Conservation (phyloP, 2,888 invertebrate genomes). For the Ormyrus rosae region DNA sequence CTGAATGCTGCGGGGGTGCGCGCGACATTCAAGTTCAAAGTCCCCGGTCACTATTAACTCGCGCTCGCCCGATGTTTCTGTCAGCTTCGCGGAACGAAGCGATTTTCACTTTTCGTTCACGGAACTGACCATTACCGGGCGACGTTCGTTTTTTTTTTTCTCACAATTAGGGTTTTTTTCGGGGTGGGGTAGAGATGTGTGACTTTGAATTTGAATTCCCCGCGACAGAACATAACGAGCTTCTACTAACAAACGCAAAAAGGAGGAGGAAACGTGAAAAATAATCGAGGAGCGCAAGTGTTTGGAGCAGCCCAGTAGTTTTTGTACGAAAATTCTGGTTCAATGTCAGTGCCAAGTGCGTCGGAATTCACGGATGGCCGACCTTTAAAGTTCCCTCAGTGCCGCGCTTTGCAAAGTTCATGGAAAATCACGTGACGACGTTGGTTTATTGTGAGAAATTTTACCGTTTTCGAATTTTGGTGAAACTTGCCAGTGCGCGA, state of each 20-base stretch:
- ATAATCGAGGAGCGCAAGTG: background rate
- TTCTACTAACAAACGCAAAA: slow-evolving; percentile 49
- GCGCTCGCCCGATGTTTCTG: background rate
- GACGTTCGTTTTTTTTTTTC: background rate
- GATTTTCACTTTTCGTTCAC: slow-evolving; percentile 14
- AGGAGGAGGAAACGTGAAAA: background rate
- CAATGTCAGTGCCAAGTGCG: slow-evolving; percentile 37
- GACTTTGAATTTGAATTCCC: slow-evolving; percentile 55
- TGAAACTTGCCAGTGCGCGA: no score
- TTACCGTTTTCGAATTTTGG: background rate
- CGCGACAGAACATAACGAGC: slow-evolving; percentile 51
- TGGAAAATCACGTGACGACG: background rate
- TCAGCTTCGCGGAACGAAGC: background rate
- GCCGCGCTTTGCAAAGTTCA: slow-evolving; percentile 20
- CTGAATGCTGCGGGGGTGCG: slow-evolving; percentile 21
- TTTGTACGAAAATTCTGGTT: slow-evolving; percentile 29
- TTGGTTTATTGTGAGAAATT: slow-evolving; percentile 1
- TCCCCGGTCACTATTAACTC: background rate
- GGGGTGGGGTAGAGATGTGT: background rate
- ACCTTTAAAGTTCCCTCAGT: slow-evolving; percentile 35
- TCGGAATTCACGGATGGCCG: slow-evolving; percentile 14
- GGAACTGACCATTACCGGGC: background rate
- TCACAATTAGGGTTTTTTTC: no score
- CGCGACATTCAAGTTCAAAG: slow-evolving; percentile 54
- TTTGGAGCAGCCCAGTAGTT: slow-evolving; percentile 6